A percentile compares a stretch with the other conserved stretches of the same genome.
Evolutionary conservation across 2,113 vertebrate species (phyloP).

Genomic region (Oostethus manadensis): DNA sequence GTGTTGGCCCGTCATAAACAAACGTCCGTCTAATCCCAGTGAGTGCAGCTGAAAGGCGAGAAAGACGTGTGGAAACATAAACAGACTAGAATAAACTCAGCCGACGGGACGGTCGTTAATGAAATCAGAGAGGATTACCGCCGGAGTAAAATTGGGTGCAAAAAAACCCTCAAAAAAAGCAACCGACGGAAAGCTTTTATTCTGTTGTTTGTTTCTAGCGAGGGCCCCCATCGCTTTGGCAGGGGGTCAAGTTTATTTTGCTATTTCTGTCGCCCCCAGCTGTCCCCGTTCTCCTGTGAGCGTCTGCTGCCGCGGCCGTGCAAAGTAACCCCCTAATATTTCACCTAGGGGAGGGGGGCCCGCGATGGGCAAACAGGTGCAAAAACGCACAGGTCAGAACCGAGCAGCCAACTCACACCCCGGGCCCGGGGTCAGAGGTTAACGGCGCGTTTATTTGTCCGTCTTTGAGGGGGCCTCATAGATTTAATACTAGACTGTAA

Average conservation of each 20-base stretch:
- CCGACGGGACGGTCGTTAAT: background rate
- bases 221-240: conserved; percentile 4
- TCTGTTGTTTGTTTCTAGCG: conserved; percentile 5
- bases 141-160: conserved; percentile 27
- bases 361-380: conserved; percentile 26
- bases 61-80: conserved; percentile 33
- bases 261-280: conserved; percentile 66
- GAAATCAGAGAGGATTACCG: conserved; percentile 30
- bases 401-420: conserved; percentile 20
- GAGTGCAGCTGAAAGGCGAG: background rate
- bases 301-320: conserved; percentile 38
- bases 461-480: background rate
- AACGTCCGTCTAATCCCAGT: conserved; percentile 11
- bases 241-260: conserved; percentile 56
- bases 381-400: conserved; percentile 18
- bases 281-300: conserved; percentile 46
- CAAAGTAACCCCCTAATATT: conserved; percentile 50
- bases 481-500: background rate
- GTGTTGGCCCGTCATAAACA: conserved; percentile 11
- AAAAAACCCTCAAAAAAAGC: conserved; percentile 25
- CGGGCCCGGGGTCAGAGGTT: conserved; percentile 19
- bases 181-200: conserved; percentile 13
- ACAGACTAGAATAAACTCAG: conserved; percentile 7
- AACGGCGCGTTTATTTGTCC: conserved; percentile 18
- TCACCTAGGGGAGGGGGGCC: conserved; percentile 8